phyloP scores from a whole-genome alignment of 2,888 invertebrate genomes.

The Chorisops tibialis region DNA sequence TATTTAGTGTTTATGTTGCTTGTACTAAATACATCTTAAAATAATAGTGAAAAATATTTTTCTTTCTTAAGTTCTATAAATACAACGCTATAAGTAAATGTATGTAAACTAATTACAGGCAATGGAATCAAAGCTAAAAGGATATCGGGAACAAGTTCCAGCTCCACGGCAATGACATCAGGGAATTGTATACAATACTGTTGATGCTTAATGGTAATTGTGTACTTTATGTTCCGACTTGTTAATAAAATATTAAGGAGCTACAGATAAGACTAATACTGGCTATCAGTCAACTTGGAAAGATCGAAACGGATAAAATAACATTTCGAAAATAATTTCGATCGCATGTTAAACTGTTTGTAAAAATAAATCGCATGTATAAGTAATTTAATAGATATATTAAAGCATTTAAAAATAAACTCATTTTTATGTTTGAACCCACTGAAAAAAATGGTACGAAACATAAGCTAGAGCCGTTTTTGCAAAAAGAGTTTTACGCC shows the following conservation, averaged over 20 bases:
- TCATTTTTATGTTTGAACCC: no score
- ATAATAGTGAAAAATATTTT: not conserved
- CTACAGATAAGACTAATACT: constrained; percentile 2
- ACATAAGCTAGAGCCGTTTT: no score
- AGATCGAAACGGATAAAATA: not conserved
- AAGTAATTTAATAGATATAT: constrained; percentile 11
- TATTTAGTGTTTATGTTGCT: not conserved
- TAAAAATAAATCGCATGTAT: constrained; percentile 1
- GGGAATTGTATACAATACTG: not conserved
- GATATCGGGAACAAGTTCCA: constrained; percentile 49
- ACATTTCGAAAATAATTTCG: not conserved
- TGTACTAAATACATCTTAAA: not conserved
- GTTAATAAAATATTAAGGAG: not conserved
- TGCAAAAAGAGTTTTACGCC: no score
- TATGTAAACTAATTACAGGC: constrained; percentile 43
- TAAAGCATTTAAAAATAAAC: constrained; percentile 9
- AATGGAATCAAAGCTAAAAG: constrained; percentile 52
- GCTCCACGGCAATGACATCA: constrained; percentile 49
- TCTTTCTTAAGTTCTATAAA: constrained; percentile 9
- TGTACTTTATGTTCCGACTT: not conserved
- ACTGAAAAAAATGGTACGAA: no score
- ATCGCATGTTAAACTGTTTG: not conserved
- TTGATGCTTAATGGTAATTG: not conserved
- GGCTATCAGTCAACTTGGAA: constrained; percentile 1
- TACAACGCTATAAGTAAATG: not conserved